phyloP scores from a whole-genome alignment of 2,888 invertebrate genomes.

The Odontocerum albicorne region DNA sequence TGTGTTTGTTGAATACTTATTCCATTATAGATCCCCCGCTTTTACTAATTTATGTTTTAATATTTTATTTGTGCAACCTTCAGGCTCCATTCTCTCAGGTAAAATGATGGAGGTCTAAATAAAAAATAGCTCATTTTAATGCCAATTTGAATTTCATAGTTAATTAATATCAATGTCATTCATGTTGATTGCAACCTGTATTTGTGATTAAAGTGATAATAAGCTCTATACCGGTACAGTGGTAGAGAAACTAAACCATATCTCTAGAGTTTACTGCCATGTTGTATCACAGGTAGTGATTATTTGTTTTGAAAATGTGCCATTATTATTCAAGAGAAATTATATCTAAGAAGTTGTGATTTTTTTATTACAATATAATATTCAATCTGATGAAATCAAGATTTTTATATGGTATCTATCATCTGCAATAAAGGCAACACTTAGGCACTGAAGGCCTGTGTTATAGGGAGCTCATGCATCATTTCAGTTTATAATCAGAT shows the following conservation, averaged over 20 bases:
- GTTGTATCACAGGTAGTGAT: constrained; percentile 31
- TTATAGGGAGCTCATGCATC: background rate
- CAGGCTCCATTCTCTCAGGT: constrained; percentile 87
- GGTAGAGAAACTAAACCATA: constrained; percentile 11
- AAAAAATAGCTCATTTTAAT: constrained; percentile 31
- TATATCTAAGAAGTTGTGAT: background rate
- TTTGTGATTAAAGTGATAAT: constrained; percentile 20
- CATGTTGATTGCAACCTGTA: constrained; percentile 30
- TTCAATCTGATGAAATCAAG: background rate
- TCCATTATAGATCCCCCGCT: constrained; percentile 39
- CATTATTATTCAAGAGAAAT: background rate
- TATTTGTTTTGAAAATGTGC: constrained; percentile 27
- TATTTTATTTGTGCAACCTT: constrained; percentile 68
- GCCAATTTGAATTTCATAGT: constrained; percentile 27
- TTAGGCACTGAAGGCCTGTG: no score
- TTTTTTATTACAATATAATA: background rate
- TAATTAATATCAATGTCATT: constrained; percentile 24
- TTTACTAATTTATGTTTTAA: constrained; percentile 61
- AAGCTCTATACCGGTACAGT: constrained; percentile 16
- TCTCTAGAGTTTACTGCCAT: constrained; percentile 21
- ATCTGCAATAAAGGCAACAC: no score
- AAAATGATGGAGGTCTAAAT: constrained; percentile 59
- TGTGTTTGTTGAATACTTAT: no score
- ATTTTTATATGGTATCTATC: background rate
- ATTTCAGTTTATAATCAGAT: no score